phyloP scores from a whole-genome alignment of 1,140 invertebrate species.

The Drosophila nebulosa region DNA sequence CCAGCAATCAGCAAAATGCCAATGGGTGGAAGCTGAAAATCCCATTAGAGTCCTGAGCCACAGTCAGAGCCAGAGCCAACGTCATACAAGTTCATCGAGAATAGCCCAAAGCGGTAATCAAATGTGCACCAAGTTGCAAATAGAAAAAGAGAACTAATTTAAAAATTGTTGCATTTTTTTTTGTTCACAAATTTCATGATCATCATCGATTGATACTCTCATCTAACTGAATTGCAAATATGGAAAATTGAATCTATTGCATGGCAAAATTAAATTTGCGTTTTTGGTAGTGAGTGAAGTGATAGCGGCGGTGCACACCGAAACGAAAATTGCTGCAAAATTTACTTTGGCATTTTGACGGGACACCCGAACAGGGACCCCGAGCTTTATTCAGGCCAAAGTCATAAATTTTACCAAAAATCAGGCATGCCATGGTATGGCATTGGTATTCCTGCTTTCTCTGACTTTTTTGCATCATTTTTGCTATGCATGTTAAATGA shows the following conservation, averaged over 20 bases:
- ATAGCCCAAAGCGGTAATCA: constrained; percentile 51
- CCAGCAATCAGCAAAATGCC: constrained; percentile 35
- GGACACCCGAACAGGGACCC: constrained; percentile 9
- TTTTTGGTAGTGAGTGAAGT: background rate
- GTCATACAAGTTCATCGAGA: constrained; percentile 7
- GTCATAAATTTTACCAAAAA: constrained; percentile 64
- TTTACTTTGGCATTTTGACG: constrained; percentile 63
- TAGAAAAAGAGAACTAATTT: background rate
- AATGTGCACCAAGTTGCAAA: constrained; percentile 37
- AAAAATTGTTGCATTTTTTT: too few species aligned
- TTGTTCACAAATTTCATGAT: too few species aligned
- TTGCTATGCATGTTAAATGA: constrained; percentile 70
- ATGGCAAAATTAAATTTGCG: background rate
- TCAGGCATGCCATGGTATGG: constrained; percentile 11
- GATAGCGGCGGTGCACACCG: constrained; percentile 6
- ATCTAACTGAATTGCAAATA: background rate
- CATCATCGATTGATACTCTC: too few species aligned
- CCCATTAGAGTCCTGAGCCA: constrained; percentile 44
- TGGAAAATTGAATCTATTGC: background rate
- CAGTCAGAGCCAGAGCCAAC: background rate
- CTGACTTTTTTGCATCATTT: constrained; percentile 22
- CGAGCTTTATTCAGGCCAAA: constrained; percentile 57
- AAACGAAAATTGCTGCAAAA: constrained; percentile 52
- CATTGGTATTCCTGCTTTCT: background rate
- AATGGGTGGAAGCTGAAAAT: constrained; percentile 41